These are phyloP conservation scores for Colostygia pectinataria DNA, from an alignment of 2,888 invertebrate species.

Conservation along the genomic window DNA sequence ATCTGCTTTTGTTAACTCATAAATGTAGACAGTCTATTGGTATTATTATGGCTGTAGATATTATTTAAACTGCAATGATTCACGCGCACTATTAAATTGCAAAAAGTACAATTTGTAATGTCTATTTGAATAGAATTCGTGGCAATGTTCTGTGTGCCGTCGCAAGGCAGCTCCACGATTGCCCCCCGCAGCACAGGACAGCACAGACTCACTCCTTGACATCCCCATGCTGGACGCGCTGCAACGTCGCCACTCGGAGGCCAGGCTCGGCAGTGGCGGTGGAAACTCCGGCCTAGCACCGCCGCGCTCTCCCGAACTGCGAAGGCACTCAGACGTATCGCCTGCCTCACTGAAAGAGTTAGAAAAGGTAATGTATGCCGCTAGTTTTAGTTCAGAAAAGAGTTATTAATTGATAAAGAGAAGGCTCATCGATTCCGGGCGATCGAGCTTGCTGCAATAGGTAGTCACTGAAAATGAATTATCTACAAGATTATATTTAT, in stretches of 20 bases:
- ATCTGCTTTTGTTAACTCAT: no score
- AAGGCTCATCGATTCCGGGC: no score
- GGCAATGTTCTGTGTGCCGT: slow-evolving; percentile 95
- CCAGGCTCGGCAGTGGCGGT: slow-evolving; percentile 78
- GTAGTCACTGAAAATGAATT: no score
- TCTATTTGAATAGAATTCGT: slow-evolving; percentile 79
- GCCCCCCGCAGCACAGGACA: slow-evolving; percentile 89
- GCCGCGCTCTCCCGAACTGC: slow-evolving; percentile 91
- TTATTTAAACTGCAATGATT: no score
- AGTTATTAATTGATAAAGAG: no score
- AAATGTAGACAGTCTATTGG: no score
- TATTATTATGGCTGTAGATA: no score
- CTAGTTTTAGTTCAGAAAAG: not conserved
- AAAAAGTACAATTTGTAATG: no score
- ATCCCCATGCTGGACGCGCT: slow-evolving; percentile 90
- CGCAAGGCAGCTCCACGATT: slow-evolving; percentile 90
- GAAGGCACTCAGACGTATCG: slow-evolving; percentile 93
- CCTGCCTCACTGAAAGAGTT: slow-evolving; percentile 93
- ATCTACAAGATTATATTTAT: no score
- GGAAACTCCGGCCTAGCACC: slow-evolving; percentile 88
- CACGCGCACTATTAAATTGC: no score
- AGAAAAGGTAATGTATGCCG: slow-evolving; percentile 88
- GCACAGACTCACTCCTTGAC: slow-evolving; percentile 92
- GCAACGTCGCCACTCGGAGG: slow-evolving; percentile 91
- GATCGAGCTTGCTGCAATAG: no score